Percentiles rank a stretch among this genome's conserved stretches.
Evolutionary conservation across 1,140 invertebrate species (phyloP).

Genomic region (Copidosoma floridanum): DNA sequence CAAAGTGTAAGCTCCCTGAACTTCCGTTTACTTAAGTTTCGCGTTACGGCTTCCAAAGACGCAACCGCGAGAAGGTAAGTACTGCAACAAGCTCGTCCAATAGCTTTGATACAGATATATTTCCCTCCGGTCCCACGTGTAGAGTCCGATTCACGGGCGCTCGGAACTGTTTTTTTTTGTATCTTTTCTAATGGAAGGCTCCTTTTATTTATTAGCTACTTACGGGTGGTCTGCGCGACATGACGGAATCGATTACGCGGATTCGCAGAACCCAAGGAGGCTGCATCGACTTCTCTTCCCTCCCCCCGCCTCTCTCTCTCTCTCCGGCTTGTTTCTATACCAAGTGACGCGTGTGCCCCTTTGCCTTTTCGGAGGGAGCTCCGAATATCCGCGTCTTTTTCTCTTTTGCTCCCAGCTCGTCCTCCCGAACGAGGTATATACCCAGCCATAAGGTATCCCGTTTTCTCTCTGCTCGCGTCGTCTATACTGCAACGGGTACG

Average conservation of each 20-base stretch:
- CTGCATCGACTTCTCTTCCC: conserved; percentile 16
- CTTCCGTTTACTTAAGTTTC: too few species aligned
- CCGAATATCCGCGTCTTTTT: neutral
- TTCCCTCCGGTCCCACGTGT: too few species aligned
- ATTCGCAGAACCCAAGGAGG: conserved; percentile 50
- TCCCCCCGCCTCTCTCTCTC: conserved; percentile 19
- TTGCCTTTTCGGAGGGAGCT: conserved; percentile 21
- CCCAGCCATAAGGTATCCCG: neutral
- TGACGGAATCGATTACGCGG: conserved; percentile 58
- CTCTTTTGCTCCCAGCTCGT: too few species aligned
- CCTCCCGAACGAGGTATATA: too few species aligned
- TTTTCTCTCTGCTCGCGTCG: too few species aligned
- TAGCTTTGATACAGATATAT: too few species aligned
- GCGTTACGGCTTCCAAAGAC: too few species aligned
- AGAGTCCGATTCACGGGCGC: neutral
- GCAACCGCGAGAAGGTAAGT: too few species aligned
- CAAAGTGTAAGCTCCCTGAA: too few species aligned
- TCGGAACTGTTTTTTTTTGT: too few species aligned
- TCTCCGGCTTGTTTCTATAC: conserved; percentile 18
- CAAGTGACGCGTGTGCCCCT: conserved; percentile 20
- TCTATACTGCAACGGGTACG: conserved; percentile 9
- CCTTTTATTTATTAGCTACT: conserved; percentile 55
- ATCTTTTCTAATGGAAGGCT: conserved; percentile 27
- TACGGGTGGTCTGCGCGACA: conserved; percentile 57
- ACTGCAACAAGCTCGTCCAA: too few species aligned